A percentile compares a stretch with the other conserved stretches of the same genome.
Conservation (phyloP, 1,140 invertebrate genomes). For the Archivesica marissinica region DNA sequence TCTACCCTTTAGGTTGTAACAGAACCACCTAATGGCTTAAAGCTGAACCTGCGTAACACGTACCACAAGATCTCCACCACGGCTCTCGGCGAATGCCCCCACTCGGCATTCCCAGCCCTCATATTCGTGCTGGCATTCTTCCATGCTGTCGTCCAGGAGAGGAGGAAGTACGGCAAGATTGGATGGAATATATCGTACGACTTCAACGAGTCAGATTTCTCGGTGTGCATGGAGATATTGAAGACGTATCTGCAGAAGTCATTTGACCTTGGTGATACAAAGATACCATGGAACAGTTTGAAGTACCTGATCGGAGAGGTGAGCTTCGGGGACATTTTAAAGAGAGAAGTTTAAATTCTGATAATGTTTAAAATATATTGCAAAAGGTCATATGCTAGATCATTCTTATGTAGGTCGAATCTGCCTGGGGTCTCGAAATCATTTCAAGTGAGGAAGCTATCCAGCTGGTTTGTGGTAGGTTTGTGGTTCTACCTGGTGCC, state of each 20-base stretch:
- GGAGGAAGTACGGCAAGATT: constrained; percentile 95
- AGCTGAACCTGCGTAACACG: constrained; percentile 94
- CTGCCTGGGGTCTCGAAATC: too few relatives aligned
- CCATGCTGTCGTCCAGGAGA: constrained; percentile 94
- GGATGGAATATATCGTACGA: constrained; percentile 97
- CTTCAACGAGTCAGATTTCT: constrained; percentile 96
- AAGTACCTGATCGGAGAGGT: constrained; percentile 96
- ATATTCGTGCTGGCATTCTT: constrained; percentile 95
- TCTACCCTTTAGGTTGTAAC: constrained; percentile 90
- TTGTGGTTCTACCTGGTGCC: too few relatives aligned
- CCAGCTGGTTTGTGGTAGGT: too few relatives aligned
- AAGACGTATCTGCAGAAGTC: constrained; percentile 92
- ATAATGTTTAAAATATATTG: too few relatives aligned
- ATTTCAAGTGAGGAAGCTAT: too few relatives aligned
- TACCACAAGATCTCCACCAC: constrained; percentile 92
- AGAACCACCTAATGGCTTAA: constrained; percentile 94
- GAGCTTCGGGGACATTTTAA: too few relatives aligned
- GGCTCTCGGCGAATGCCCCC: constrained; percentile 89
- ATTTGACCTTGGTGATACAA: constrained; percentile 85
- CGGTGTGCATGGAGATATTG: constrained; percentile 92
- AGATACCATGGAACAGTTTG: constrained; percentile 93
- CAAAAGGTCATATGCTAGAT: too few relatives aligned
- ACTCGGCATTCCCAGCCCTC: constrained; percentile 90
- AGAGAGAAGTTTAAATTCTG: too few relatives aligned
- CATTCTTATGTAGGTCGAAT: too few relatives aligned